A percentile compares a stretch with the other conserved stretches of the same genome.
phyloP scores from a whole-genome alignment of 2,113 vertebrate genomes.

The Astatotilapia flaviijosephi region DNA sequence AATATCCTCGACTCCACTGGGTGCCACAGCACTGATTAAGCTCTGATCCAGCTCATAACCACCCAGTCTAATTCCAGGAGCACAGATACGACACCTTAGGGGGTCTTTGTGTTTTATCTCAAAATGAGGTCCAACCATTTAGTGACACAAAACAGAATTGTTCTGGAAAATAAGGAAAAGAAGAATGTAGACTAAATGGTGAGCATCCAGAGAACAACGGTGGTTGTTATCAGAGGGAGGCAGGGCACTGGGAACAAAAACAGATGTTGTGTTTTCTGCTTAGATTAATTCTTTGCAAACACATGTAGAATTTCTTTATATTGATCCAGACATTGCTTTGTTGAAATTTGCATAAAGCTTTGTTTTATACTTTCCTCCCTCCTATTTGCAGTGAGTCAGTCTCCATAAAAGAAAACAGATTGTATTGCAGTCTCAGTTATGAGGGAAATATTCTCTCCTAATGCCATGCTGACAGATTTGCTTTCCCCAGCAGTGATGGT shows the following conservation, averaged over 20 bases:
- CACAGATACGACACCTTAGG: background rate
- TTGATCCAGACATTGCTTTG: slow-evolving; percentile 1
- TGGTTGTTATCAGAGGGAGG: slow-evolving; percentile 26
- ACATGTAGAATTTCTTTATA: background rate
- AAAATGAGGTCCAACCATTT: slow-evolving; percentile 8
- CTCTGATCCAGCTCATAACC: slow-evolving; percentile 26
- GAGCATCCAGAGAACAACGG: background rate
- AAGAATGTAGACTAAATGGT: slow-evolving; percentile 22
- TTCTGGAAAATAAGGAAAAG: slow-evolving; percentile 24
- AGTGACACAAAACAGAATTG: slow-evolving; percentile 22
- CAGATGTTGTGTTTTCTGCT: background rate
- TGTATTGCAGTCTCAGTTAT: background rate
- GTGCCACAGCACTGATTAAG: background rate
- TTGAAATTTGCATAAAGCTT: background rate
- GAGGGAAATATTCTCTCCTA: background rate
- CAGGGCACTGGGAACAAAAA: slow-evolving; percentile 16
- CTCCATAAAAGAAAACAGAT: background rate
- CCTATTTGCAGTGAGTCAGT: background rate
- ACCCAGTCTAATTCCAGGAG: background rate
- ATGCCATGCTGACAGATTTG: slow-evolving; percentile 22
- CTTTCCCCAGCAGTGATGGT: slow-evolving; percentile 1
- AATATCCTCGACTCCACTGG: background rate
- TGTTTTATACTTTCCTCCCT: background rate
- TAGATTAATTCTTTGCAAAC: background rate
- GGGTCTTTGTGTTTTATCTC: slow-evolving; percentile 44